Percentiles rank a stretch among this genome's conserved stretches.
phyloP scores from a whole-genome alignment of 2,888 invertebrate genomes.

The Actias luna region DNA sequence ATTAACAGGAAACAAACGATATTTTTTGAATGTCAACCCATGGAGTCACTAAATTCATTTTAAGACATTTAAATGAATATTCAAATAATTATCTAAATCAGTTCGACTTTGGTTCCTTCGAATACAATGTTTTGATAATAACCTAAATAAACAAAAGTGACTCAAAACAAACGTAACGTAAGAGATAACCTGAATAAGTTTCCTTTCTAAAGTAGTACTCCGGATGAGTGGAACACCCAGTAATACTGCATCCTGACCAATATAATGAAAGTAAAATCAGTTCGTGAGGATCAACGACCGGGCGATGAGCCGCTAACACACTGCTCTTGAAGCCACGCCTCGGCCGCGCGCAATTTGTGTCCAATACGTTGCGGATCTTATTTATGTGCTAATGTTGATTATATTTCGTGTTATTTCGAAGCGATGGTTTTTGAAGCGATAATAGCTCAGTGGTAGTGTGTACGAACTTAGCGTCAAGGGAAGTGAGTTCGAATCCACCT shows the following conservation, averaged over 20 bases:
- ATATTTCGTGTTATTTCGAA: neutral
- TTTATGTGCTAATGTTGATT: neutral
- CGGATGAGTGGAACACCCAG: constrained; percentile 11
- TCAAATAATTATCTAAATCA: no score
- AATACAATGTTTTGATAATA: neutral
- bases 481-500: no score
- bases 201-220: constrained; percentile 10
- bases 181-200: constrained; percentile 3
- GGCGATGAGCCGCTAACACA: constrained; percentile 54
- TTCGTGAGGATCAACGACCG: constrained; percentile 65
- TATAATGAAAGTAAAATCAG: constrained; percentile 77
- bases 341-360: constrained; percentile 22
- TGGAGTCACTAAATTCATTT: no score
- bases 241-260: constrained; percentile 38
- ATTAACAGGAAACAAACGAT: no score
- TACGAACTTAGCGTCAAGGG: no score
- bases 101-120: no score
- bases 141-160: neutral
- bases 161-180: neutral
- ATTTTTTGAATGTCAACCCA: no score
- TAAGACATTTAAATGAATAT: no score
- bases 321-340: constrained; percentile 58
- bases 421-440: no score
- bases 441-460: no score
- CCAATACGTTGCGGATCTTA: constrained; percentile 13